Base-by-base conservation (phyloP, 2,888 invertebrate species). In the Hemicrepidius hirtus region DNA sequence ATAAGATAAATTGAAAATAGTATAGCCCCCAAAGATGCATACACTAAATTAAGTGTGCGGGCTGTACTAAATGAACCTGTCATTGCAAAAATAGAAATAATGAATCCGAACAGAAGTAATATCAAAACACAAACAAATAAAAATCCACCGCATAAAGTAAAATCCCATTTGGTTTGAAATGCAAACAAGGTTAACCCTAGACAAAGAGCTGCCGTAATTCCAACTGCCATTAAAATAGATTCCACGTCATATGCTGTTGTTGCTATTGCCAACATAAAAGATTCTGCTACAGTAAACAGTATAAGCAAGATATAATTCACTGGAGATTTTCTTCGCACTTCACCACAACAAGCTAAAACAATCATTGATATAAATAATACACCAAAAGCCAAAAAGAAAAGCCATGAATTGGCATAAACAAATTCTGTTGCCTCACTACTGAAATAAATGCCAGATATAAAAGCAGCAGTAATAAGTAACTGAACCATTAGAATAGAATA, bases 141-240 rank as follows among this genome's bases (percentile, higher is more conserved):
- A 2, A 92, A 88, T 0, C 95, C 95, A 28, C 95, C 93, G 88
- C 92, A 90, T 76, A 91, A 89, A 0, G 95, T 96, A 84, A 96
- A 96, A 87, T 96, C 95, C 86, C 90, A 93, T 85, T 94, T 96
- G 0, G 97, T 97, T 87, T 98, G 97, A 87, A 97, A 93, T 3
- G 98, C 97, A 87, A 98, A 98, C 60, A 97, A 80, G 0, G 97
- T 98, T 71, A 98, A 88, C 0, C 92, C 94, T 12, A 98, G 87
- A 76, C 95, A 94, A 24, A 98, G 93, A 0, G 92, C 94, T 10
- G 95, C 92, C 12, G 97, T 97, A 66, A 97, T 93, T 0, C 96
- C 97, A 12, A 94, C 94, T 0, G 97, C 97, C 88, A 97, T 90
- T 81, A 97, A 84, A 6, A 95, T 94, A 91, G 82, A 84, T 46